Evolutionary conservation across 2,797 vertebrate genomes (phyloP).

Genomic region (Tamandua tetradactyla): DNA sequence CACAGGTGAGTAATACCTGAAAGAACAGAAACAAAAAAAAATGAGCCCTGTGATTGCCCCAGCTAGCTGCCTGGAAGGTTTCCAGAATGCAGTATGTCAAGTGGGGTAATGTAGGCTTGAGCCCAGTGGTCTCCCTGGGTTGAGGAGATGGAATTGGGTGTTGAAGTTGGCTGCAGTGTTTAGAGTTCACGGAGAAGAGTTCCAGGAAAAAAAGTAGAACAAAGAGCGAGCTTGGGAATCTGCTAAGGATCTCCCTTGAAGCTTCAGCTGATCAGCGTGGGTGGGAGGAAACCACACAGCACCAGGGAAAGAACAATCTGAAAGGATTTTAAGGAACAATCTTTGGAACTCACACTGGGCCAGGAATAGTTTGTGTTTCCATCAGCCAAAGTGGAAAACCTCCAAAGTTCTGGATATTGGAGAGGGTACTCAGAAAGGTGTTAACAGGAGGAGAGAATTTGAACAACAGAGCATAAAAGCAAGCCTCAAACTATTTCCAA

Average conservation of each 20-base stretch:
- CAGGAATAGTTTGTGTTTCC: slow-evolving; percentile 58
- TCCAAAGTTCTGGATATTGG: slow-evolving; percentile 26
- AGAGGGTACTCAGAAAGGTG: not conserved
- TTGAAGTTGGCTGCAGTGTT: not conserved
- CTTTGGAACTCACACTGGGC: slow-evolving; percentile 59
- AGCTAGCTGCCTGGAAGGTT: not conserved
- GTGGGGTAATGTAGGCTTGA: not conserved
- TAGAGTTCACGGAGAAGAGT: not conserved
- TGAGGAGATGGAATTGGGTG: not conserved
- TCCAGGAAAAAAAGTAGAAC: not conserved
- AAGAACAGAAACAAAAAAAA: not conserved
- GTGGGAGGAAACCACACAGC: slow-evolving; percentile 40
- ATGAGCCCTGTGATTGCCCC: not conserved
- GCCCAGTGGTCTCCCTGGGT: not conserved
- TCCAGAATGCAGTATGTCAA: not conserved
- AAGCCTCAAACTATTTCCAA: slow-evolving; percentile 25
- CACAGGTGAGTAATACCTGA: not conserved
- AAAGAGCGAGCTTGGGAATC: not conserved
- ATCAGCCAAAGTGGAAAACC: slow-evolving; percentile 49
- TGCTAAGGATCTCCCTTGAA: slow-evolving; percentile 32
- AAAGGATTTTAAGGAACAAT: slow-evolving; percentile 59
- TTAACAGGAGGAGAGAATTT: not conserved
- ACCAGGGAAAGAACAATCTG: slow-evolving; percentile 61
- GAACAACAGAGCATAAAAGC: slow-evolving; percentile 25
- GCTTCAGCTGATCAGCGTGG: not conserved